These are phyloP conservation scores for Chrysina gloriosa DNA, from an alignment of 2,888 invertebrate genomes.

Conservation along the genomic window DNA sequence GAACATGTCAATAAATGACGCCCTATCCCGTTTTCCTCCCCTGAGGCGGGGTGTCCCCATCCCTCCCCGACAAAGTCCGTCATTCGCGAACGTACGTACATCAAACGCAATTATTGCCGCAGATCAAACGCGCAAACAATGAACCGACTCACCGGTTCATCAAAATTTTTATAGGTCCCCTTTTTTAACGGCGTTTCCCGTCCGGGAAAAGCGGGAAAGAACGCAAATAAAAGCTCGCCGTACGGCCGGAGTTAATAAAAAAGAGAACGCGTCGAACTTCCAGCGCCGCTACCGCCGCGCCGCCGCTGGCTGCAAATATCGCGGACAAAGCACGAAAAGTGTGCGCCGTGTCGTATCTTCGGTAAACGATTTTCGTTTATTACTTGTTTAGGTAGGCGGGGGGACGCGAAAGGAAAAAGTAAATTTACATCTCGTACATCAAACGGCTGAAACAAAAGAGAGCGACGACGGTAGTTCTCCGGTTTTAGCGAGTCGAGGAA, in stretches of 20 bases:
- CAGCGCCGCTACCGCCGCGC: neutral
- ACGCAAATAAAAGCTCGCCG: constrained; percentile 4
- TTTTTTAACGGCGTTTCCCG: neutral
- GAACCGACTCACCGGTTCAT: constrained; percentile 1
- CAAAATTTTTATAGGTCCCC: constrained; percentile 20
- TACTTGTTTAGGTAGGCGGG: constrained; percentile 34
- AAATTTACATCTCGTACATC: constrained; percentile 39
- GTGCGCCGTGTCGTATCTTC: constrained; percentile 22
- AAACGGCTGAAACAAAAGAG: constrained; percentile 31
- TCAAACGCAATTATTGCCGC: constrained; percentile 29
- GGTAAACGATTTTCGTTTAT: constrained; percentile 39
- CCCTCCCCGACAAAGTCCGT: neutral
- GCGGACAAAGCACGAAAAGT: constrained; percentile 29
- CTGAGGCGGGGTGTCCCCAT: neutral
- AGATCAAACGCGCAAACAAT: constrained; percentile 32
- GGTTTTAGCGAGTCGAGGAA: constrained; percentile 1
- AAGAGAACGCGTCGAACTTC: neutral
- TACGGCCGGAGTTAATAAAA: constrained; percentile 22
- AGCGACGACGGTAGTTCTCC: neutral
- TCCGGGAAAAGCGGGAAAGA: neutral
- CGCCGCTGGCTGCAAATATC: neutral
- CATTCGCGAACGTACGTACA: neutral
- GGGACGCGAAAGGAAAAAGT: neutral
- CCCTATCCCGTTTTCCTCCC: neutral
- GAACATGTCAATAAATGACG: neutral